These are phyloP conservation scores for Dasyornis broadbenti DNA, from an alignment of 2,113 vertebrate species.

Conservation along the genomic window DNA sequence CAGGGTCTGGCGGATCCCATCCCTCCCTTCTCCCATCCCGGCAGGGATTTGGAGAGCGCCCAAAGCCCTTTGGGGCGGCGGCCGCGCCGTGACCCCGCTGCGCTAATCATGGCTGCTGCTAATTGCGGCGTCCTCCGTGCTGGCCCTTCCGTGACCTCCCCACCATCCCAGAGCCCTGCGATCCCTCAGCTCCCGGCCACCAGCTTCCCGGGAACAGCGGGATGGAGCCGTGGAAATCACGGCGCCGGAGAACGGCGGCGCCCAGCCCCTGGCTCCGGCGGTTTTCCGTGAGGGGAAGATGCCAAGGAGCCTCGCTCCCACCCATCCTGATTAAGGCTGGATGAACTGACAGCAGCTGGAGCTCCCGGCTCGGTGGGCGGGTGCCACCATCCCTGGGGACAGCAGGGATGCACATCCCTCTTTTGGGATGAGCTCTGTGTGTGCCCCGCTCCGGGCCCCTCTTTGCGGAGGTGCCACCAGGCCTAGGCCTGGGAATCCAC, in stretches of 20 bases:
- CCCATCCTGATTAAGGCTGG: background rate
- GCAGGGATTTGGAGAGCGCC: background rate
- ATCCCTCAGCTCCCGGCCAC: no score
- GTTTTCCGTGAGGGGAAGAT: fast-evolving
- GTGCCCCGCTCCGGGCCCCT: fast-evolving
- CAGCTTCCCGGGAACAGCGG: no score
- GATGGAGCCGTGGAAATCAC: fast-evolving
- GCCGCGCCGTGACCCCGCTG: fast-evolving
- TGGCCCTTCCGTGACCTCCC: fast-evolving
- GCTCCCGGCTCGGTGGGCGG: background rate
- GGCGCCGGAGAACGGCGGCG: no score
- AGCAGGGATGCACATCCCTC: background rate
- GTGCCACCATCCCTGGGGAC: background rate
- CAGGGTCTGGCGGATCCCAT: background rate
- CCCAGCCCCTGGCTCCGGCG: background rate
- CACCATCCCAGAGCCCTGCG: background rate
- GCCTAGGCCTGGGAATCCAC: background rate
- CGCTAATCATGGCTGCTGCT: background rate
- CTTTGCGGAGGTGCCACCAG: fast-evolving
- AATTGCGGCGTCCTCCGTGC: background rate
- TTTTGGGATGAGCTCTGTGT: fast-evolving
- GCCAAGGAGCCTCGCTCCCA: fast-evolving
- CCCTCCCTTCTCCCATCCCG: no score
- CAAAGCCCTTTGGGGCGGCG: background rate
- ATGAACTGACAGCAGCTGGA: fast-evolving